Evolutionary conservation across 2,797 vertebrate genomes (phyloP).

Genomic region (Syngnathus acus): DNA sequence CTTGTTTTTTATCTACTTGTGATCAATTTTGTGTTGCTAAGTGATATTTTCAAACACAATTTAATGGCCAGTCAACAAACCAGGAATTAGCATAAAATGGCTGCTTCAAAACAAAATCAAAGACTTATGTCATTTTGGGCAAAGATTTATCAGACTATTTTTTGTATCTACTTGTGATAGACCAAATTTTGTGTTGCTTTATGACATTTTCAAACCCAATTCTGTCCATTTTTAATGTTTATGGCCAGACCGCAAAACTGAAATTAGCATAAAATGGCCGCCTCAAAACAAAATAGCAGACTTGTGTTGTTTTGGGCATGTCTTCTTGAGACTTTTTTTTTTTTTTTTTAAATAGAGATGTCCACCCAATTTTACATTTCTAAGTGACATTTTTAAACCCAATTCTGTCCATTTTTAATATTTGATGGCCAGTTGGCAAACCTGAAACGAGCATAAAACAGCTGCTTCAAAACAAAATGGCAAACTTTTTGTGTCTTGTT

Average conservation of each 20-base stretch:
- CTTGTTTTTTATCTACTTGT: neutral
- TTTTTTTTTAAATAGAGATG: neutral
- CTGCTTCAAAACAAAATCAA: neutral
- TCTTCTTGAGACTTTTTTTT: neutral
- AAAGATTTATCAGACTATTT: neutral
- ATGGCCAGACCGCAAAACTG: no score
- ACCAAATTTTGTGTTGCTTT: no score
- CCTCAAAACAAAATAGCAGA: neutral
- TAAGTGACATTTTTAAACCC: neutral
- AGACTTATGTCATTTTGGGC: neutral
- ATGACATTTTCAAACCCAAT: no score
- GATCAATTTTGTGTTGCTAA: no score
- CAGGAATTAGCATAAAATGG: neutral
- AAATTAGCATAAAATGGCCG: neutral
- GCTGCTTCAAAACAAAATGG: no score
- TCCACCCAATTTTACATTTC: neutral
- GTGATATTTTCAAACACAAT: no score
- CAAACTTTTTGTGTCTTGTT: no score
- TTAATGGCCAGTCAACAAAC: no score
- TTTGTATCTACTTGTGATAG: neutral
- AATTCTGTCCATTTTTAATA: no score
- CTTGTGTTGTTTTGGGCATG: neutral
- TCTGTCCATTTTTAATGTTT: no score
- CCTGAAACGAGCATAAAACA: no score
- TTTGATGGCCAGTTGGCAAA: no score